These are phyloP conservation scores for Notoglanidium macrostoma DNA, from an alignment of 2,797 vertebrate genomes.

Conservation along the genomic window DNA sequence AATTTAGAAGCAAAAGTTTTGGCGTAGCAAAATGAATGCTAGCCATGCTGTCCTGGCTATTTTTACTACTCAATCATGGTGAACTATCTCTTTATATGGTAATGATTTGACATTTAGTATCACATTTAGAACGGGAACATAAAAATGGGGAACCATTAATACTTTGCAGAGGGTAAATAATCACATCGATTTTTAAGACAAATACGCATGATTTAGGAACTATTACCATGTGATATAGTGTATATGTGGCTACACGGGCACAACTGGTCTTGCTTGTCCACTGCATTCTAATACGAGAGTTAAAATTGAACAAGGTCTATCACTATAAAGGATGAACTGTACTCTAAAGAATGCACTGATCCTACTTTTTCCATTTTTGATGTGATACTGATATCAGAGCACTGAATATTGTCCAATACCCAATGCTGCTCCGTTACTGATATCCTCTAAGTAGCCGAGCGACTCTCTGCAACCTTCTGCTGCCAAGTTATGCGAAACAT, in stretches of 20 bases:
- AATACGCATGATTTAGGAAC: background rate
- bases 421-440: background rate
- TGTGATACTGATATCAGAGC: constrained; percentile 2
- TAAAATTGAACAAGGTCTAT: background rate
- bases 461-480: background rate
- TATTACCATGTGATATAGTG: background rate
- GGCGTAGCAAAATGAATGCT: constrained; percentile 63
- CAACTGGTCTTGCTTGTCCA: background rate
- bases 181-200: background rate
- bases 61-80: constrained; percentile 65
- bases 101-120: constrained; percentile 47
- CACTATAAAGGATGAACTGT: background rate
- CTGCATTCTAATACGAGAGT: background rate
- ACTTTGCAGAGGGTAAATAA: constrained; percentile 37
- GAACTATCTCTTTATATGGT: constrained; percentile 44
- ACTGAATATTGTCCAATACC: constrained; percentile 12
- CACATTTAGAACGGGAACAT: constrained; percentile 30
- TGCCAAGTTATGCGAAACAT: constrained; percentile 21
- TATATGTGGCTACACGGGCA: background rate
- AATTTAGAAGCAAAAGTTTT: constrained; percentile 70
- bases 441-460: background rate
- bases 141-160: constrained; percentile 38
- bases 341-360: background rate
- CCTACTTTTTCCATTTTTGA: background rate
- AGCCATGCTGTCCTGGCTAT: constrained; percentile 67